Percentiles rank a stretch among this genome's conserved stretches.
phyloP scores from a whole-genome alignment of 2,797 vertebrate genomes.

The Oreortyx pictus region DNA sequence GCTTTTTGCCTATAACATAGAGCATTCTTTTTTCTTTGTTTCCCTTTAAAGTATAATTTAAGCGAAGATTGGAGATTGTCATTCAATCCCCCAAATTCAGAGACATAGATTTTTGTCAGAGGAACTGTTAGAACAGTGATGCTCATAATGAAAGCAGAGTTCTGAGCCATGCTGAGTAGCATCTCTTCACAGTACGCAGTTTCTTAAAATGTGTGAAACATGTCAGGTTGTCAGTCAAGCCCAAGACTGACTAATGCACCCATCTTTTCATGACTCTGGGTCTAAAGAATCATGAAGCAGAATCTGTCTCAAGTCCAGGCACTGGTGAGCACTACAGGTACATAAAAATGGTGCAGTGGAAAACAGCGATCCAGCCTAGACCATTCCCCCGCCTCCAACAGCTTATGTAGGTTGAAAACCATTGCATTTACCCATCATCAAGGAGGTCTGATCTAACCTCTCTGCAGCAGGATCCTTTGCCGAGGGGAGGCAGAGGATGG shows the following conservation, averaged over 20 bases:
- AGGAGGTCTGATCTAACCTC: not conserved
- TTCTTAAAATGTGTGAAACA: not conserved
- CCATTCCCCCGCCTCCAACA: not conserved
- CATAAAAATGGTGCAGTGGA: not conserved
- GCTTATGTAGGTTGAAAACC: not conserved
- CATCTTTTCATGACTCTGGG: not conserved
- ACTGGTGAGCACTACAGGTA: not conserved
- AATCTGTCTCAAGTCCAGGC: not conserved
- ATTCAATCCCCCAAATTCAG: not conserved
- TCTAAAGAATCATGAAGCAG: not conserved
- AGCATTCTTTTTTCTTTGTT: constrained; percentile 20
- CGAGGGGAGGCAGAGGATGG: not conserved
- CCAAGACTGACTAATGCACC: not conserved
- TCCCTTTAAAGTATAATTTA: not conserved
- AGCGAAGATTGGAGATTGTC: not conserved
- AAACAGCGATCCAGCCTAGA: not conserved
- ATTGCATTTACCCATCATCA: not conserved
- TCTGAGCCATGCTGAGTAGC: not conserved
- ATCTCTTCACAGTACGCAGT: not conserved
- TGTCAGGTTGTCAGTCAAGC: not conserved
- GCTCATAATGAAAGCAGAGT: not conserved
- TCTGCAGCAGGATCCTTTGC: not conserved
- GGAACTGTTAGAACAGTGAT: not conserved
- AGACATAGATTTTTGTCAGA: not conserved
- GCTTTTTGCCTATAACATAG: not conserved